Percentiles rank a stretch among this genome's conserved stretches.
These are phyloP conservation scores for Spisula subtruncata DNA, from an alignment of 2,888 invertebrate genomes.

Conservation along the genomic window DNA sequence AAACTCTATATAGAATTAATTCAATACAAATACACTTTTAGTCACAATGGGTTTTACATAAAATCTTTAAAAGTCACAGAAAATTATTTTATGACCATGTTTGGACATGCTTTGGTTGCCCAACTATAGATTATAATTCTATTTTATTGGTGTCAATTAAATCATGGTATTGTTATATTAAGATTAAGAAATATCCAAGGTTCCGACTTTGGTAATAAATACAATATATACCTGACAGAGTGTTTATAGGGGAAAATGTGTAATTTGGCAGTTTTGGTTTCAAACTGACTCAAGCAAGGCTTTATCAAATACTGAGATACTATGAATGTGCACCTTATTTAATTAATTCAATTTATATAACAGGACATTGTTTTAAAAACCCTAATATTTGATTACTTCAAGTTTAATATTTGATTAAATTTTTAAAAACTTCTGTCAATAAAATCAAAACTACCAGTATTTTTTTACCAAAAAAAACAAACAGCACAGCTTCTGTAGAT, in stretches of 20 bases:
- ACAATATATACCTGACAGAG: too few relatives aligned
- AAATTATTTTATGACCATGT: not conserved
- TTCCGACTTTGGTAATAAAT: too few relatives aligned
- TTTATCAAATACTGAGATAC: too few relatives aligned
- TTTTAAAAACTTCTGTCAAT: not conserved
- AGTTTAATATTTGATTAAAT: not conserved
- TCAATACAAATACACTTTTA: not conserved
- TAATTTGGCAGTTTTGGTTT: too few relatives aligned
- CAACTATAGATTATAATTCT: not conserved
- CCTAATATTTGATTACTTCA: not conserved
- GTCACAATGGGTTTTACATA: not conserved
- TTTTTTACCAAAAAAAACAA: too few relatives aligned
- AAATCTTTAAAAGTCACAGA: not conserved
- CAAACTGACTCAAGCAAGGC: too few relatives aligned
- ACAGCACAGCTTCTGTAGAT: too few relatives aligned
- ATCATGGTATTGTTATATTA: not conserved
- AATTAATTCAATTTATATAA: not conserved
- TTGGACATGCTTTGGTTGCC: not conserved
- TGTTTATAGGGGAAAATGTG: too few relatives aligned
- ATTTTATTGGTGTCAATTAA: not conserved
- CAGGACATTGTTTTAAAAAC: too few relatives aligned
- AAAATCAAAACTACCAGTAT: too few relatives aligned
- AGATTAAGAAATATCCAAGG: not conserved
- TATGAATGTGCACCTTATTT: not conserved
- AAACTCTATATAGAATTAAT: not conserved